Percentiles rank a stretch among this genome's conserved stretches.
These are phyloP conservation scores for Drosophila kurseongensis DNA, from an alignment of 1,140 invertebrate genomes.

Conservation along the genomic window DNA sequence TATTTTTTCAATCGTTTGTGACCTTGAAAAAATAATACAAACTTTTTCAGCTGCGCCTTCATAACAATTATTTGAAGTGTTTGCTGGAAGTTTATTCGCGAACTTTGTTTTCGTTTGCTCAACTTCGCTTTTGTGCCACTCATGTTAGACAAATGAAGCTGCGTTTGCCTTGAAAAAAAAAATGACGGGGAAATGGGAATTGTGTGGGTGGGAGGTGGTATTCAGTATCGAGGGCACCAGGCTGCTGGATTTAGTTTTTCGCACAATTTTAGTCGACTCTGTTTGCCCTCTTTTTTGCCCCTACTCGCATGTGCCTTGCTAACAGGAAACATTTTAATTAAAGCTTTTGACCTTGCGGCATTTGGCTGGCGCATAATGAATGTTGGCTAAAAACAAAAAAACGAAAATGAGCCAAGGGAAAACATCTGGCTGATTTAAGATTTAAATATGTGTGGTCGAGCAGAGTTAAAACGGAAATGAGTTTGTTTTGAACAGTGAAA, in stretches of 20 bases:
- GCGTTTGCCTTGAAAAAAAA: constrained; percentile 9
- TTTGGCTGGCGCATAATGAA: constrained; percentile 50
- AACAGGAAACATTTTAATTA: constrained; percentile 58
- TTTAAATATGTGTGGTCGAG: constrained; percentile 24
- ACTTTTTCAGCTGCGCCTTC: constrained; percentile 15
- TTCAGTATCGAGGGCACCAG: constrained; percentile 8
- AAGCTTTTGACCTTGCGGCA: constrained; percentile 57
- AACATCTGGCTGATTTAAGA: constrained; percentile 29
- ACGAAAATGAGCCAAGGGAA: constrained; percentile 33
- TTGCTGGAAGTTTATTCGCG: constrained; percentile 23
- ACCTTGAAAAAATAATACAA: constrained; percentile 23
- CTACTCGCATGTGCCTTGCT: constrained; percentile 22
- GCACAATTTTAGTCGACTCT: constrained; percentile 26
- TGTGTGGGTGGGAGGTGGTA: neutral
- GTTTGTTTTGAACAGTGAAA: neutral
- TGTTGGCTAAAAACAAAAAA: constrained; percentile 29
- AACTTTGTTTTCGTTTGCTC: constrained; percentile 26
- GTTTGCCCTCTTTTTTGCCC: constrained; percentile 10
- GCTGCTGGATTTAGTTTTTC: constrained; percentile 29
- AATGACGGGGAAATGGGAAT: neutral
- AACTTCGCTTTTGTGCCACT: constrained; percentile 20
- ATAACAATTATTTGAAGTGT: constrained; percentile 65
- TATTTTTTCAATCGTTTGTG: neutral
- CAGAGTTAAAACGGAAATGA: constrained; percentile 31
- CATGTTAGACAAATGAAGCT: constrained; percentile 47